Percentiles rank a stretch among this genome's conserved stretches.
These are phyloP conservation scores for Vanacampus margaritifer DNA, from an alignment of 2,113 vertebrate genomes.

Conservation along the genomic window DNA sequence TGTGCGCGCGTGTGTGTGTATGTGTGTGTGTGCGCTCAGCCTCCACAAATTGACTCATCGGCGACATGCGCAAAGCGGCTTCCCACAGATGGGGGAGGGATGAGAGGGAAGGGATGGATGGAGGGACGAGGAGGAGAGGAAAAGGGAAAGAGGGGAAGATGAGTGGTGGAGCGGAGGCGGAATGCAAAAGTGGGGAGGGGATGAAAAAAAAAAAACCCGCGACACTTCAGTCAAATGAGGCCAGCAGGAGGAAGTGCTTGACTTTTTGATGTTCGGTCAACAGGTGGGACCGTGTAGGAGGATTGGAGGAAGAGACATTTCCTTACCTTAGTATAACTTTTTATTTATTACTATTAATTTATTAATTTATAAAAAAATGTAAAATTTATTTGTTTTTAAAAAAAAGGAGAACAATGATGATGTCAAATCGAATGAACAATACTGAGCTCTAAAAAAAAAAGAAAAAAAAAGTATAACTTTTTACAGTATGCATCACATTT, in stretches of 20 bases:
- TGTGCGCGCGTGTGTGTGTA: slow-evolving; percentile 36
- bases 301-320: neutral
- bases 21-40: slow-evolving; percentile 52
- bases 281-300: neutral
- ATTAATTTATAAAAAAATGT: too few relatives aligned
- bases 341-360: too few relatives aligned
- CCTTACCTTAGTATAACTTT: neutral
- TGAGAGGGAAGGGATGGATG: slow-evolving; percentile 32
- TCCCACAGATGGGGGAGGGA: slow-evolving; percentile 70
- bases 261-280: neutral
- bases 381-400: too few relatives aligned
- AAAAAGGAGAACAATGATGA: too few relatives aligned
- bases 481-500: too few relatives aligned
- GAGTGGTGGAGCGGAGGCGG: slow-evolving; percentile 16
- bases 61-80: slow-evolving; percentile 69
- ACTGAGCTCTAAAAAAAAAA: too few relatives aligned
- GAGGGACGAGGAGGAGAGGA: slow-evolving; percentile 32
- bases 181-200: slow-evolving; percentile 16
- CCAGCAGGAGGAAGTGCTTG: neutral
- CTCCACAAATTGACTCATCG: slow-evolving; percentile 72
- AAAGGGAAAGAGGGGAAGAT: slow-evolving; percentile 33
- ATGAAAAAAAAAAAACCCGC: slow-evolving; percentile 12
- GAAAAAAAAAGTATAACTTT: too few relatives aligned
- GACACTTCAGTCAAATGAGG: slow-evolving; percentile 32
- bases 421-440: too few relatives aligned